phyloP scores from a whole-genome alignment of 2,888 invertebrate species.

The Parochlus steinenii region DNA sequence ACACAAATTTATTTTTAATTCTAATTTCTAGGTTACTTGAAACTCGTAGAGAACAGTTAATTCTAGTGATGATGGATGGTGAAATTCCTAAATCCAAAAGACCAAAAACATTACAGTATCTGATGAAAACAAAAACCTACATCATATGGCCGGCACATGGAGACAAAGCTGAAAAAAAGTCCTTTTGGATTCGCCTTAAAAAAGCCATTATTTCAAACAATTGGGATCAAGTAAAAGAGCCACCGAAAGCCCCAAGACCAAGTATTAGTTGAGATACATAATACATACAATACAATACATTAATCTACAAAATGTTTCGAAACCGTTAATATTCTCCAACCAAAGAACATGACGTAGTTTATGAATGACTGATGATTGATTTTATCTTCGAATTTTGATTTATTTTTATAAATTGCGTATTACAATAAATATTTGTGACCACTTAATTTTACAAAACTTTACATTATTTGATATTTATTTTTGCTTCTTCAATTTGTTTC shows the following conservation, averaged over 20 bases:
- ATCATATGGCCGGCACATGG: conserved; percentile 43
- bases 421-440: too few species aligned
- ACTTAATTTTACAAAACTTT: too few species aligned
- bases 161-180: conserved; percentile 22
- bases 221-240: conserved; percentile 8
- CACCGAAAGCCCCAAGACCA: neutral
- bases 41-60: conserved; percentile 41
- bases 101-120: conserved; percentile 43
- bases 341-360: too few species aligned
- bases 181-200: conserved; percentile 28
- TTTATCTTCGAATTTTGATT: too few species aligned
- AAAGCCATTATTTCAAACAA: conserved; percentile 17
- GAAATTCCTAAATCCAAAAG: conserved; percentile 41
- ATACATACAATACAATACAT: too few species aligned
- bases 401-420: too few species aligned
- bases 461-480: too few species aligned
- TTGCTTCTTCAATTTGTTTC: too few species aligned
- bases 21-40: conserved; percentile 35
- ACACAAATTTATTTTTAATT: conserved; percentile 2
- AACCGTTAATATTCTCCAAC: too few species aligned
- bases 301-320: too few species aligned
- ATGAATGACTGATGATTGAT: too few species aligned
- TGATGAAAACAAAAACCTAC: conserved; percentile 53
- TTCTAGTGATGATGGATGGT: conserved; percentile 45
- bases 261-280: too few species aligned